Evolutionary conservation across 2,797 vertebrate genomes (phyloP), one percentile per base, ranked within the genome.

Genomic region (Fistularia commersonii): DNA sequence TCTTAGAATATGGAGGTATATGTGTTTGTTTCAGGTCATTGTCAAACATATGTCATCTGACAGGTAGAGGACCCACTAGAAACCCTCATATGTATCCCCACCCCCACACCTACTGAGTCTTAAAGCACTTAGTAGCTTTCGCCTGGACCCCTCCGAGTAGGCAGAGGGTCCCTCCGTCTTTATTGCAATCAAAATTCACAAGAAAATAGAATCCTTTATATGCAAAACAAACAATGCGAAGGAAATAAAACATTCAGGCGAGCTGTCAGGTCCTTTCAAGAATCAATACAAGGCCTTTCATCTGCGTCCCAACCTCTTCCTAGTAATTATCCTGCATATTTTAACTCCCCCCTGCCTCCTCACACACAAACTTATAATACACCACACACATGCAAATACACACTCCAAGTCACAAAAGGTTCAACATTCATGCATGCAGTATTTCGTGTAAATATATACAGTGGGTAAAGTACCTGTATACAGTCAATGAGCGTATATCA

Each of bases 321-420:
- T 86, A 81, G 86, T 90, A 90, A 90, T 91, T 91, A 91, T 90
- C 80, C 88, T 84, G 87, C 86, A 89, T 89, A 88, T 88, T 87
- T 88, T 88, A 88, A 87, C 69, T 74, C 72, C 74, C 72, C 64
- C 70, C 69, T 53, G 65, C 72, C 71, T 72, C 61, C 75, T 75
- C 65, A 77, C 85, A 79, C 85, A 83, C 83, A 87, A 77, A 80
- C 61, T 68, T 68, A 72, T 59, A 64, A 71, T 67, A 58, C 74
- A 53, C 61, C 50, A 61, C 59, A 71, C 61, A 63, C 60, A 55
- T 47, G 59, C 72, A 66, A 39, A 44, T 49, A 47, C 39, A 39
- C 50, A 61, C 35, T 48, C 60, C 35, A 43, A n/a, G n/a, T 41
- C 48, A 60, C 45, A 55, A 15, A 34, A 12, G n/a, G 46, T 56